These are phyloP conservation scores for Meda fulgida DNA, from an alignment of 2,797 vertebrate species.

Conservation along the genomic window DNA sequence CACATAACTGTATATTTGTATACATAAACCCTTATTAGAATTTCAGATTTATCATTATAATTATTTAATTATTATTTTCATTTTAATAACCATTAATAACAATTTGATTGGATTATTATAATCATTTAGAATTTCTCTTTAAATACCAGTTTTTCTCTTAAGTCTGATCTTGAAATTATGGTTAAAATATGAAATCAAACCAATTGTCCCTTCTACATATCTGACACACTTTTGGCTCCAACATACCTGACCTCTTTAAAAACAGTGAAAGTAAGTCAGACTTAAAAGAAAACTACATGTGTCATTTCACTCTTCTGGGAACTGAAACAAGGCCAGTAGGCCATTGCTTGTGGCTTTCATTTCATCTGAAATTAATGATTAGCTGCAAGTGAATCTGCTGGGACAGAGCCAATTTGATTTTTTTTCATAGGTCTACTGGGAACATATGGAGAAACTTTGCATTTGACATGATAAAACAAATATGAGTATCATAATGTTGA, in stretches of 20 bases:
- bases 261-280: conserved; percentile 81
- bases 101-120: no score
- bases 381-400: conserved; percentile 75
- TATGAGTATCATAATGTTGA: conserved; percentile 1
- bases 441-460: conserved; percentile 66
- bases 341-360: conserved; percentile 80
- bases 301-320: conserved; percentile 71
- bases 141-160: not conserved
- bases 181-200: conserved; percentile 32
- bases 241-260: conserved; percentile 58
- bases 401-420: conserved; percentile 82
- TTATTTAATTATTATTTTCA: no score
- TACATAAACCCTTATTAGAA: not conserved
- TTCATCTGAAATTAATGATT: conserved; percentile 82
- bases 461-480: conserved; percentile 37
- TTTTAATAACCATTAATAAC: no score
- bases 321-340: conserved; percentile 82
- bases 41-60: not conserved
- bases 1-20: not conserved
- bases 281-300: conserved; percentile 84
- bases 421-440: conserved; percentile 67
- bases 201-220: conserved; percentile 28
- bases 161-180: not conserved
- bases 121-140: not conserved
- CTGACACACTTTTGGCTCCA: conserved; percentile 59